A percentile compares a stretch with the other conserved stretches of the same genome.
Evolutionary conservation across 2,797 vertebrate species (phyloP).

Genomic region (Peromyscus eremicus): DNA sequence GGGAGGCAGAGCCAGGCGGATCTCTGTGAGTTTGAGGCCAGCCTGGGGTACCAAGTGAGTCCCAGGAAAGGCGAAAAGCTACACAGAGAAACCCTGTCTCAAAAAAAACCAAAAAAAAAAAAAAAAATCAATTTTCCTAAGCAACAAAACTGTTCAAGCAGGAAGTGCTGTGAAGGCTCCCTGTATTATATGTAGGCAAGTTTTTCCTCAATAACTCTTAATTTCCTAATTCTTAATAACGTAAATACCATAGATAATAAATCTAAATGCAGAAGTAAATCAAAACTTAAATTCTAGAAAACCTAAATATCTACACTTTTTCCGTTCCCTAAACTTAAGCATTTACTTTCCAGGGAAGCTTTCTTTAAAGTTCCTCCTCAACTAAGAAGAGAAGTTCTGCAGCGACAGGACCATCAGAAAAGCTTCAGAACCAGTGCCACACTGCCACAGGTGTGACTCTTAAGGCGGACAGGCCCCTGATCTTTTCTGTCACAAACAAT

Average conservation of each 20-base stretch:
- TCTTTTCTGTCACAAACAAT: not conserved
- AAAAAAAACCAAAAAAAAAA: no score
- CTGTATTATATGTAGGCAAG: not conserved
- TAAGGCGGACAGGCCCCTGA: not conserved
- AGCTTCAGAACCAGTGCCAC: not conserved
- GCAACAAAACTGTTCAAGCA: not conserved
- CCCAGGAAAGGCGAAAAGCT: no score
- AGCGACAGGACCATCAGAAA: slow-evolving; percentile 13
- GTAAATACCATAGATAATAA: not conserved
- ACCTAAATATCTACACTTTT: slow-evolving; percentile 9
- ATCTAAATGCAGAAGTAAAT: slow-evolving; percentile 56
- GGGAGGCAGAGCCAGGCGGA: no score
- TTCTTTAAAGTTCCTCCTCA: slow-evolving; percentile 19
- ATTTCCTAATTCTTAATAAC: slow-evolving; percentile 33
- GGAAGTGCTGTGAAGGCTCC: not conserved
- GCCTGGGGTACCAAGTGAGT: no score
- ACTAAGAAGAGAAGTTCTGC: slow-evolving; percentile 19
- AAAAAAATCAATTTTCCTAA: slow-evolving; percentile 64
- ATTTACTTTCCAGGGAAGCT: slow-evolving; percentile 27
- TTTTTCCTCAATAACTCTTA: slow-evolving; percentile 8
- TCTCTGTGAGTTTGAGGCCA: no score
- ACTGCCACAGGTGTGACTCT: not conserved
- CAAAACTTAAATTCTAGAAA: slow-evolving; percentile 35
- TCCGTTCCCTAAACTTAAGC: slow-evolving; percentile 35
- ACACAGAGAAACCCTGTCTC: no score